Percentiles rank a stretch among this genome's conserved stretches.
Evolutionary conservation across 2,888 invertebrate species (phyloP).

Genomic region (Catocala nupta): DNA sequence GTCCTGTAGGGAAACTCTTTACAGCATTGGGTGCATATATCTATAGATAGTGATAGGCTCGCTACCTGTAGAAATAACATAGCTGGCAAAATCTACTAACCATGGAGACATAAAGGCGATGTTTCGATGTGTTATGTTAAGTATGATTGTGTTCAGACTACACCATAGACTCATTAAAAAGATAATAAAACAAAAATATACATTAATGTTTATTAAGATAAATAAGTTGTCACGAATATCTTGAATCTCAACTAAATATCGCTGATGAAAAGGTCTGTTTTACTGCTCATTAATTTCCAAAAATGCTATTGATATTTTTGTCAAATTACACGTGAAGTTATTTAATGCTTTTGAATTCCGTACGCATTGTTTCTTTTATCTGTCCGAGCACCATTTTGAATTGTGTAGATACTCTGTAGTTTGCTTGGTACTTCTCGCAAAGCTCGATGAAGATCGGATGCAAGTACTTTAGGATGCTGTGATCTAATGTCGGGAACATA

Average conservation of each 20-base stretch:
- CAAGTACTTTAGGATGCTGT: conserved; percentile 89
- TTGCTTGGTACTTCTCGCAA: conserved; percentile 84
- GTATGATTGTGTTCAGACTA: no score
- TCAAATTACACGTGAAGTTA: conserved; percentile 36
- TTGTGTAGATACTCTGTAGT: conserved; percentile 76
- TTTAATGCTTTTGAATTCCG: conserved; percentile 52
- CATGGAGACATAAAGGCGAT: no score
- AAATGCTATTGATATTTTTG: conserved; percentile 44
- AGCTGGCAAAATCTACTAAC: no score
- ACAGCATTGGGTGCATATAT: no score
- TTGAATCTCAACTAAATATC: conserved; percentile 39
- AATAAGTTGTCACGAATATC: conserved; percentile 39
- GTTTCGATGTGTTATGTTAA: no score
- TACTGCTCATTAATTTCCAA: conserved; percentile 33
- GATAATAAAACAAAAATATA: background rate
- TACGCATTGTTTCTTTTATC: conserved; percentile 53
- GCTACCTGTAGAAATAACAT: no score
- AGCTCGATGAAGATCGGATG: conserved; percentile 80
- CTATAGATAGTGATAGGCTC: no score
- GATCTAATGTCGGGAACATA: conserved; percentile 92
- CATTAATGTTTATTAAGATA: conserved; percentile 34
- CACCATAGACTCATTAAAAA: no score
- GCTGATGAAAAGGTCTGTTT: conserved; percentile 47
- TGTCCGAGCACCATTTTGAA: conserved; percentile 89
- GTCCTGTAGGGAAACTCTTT: no score